These are phyloP conservation scores for Eugnorisma glareosa DNA, from an alignment of 2,888 invertebrate genomes.

Conservation along the genomic window DNA sequence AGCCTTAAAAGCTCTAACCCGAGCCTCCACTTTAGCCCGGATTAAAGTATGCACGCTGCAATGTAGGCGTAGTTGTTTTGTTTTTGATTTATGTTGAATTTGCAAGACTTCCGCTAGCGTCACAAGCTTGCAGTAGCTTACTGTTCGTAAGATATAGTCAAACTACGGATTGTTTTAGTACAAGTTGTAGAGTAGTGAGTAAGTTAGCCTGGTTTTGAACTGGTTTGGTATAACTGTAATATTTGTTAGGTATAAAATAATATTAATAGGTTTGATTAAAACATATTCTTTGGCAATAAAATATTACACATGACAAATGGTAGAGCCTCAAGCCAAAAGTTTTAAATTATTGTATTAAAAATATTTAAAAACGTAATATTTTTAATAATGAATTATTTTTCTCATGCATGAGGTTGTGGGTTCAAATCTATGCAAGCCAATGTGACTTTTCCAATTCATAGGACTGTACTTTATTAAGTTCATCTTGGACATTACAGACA, in stretches of 20 bases:
- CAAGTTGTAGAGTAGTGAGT: conserved; percentile 6
- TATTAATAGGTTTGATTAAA: not conserved
- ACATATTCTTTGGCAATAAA: not conserved
- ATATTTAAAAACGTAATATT: not conserved
- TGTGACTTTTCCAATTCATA: too few species aligned
- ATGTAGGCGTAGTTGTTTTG: conserved; percentile 72
- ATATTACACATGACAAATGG: not conserved
- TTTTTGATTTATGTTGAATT: conserved; percentile 71
- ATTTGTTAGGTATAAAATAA: conserved; percentile 1
- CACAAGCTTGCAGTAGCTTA: conserved; percentile 22
- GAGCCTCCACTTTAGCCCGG: conserved; percentile 75
- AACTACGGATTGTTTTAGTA: conserved; percentile 12
- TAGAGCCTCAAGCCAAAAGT: not conserved
- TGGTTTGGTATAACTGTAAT: conserved; percentile 54
- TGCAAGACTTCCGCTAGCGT: conserved; percentile 66
- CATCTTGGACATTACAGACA: too few species aligned
- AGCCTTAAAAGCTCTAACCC: conserved; percentile 81
- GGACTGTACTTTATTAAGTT: too few species aligned
- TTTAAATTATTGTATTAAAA: not conserved
- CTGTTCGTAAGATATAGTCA: not conserved
- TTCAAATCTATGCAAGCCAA: too few species aligned
- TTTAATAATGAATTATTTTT: not conserved
- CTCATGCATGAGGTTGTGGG: too few species aligned
- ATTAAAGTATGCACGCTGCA: conserved; percentile 74
- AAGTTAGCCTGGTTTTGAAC: conserved; percentile 32